Percentiles rank a stretch among this genome's conserved stretches.
Evolutionary conservation across 2,888 invertebrate species (phyloP).

Genomic region (Agrilus biguttatus): DNA sequence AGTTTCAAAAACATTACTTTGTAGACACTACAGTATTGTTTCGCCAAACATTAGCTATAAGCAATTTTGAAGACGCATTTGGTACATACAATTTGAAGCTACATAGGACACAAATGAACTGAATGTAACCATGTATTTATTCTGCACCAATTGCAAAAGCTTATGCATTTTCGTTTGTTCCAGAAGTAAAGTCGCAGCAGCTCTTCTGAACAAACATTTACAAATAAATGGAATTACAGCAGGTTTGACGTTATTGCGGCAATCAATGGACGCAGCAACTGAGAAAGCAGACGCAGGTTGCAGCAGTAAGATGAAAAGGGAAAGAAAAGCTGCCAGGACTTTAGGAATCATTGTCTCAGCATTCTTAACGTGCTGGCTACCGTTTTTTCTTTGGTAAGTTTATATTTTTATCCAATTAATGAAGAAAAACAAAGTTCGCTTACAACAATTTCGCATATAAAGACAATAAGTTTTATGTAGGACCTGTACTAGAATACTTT

Average conservation of each 20-base stretch:
- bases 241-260: constrained; percentile 35
- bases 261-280: constrained; percentile 27
- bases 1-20: no score
- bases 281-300: constrained; percentile 38
- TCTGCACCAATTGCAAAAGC: not conserved
- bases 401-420: no score
- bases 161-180: constrained; percentile 17
- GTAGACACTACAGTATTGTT: no score
- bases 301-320: constrained; percentile 76
- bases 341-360: constrained; percentile 94
- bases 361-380: constrained; percentile 88
- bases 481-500: no score
- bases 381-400: constrained; percentile 82
- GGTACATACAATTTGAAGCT: no score
- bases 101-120: not conserved
- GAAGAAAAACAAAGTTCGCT: no score
- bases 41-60: no score
- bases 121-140: no score
- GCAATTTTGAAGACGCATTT: no score
- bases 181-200: constrained; percentile 80
- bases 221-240: constrained; percentile 82
- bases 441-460: no score
- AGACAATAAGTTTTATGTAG: no score
- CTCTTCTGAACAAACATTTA: constrained; percentile 73
- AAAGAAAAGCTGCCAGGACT: constrained; percentile 83